Conservation (phyloP, 2,797 vertebrate species). For the Diceros bicornis region DNA sequence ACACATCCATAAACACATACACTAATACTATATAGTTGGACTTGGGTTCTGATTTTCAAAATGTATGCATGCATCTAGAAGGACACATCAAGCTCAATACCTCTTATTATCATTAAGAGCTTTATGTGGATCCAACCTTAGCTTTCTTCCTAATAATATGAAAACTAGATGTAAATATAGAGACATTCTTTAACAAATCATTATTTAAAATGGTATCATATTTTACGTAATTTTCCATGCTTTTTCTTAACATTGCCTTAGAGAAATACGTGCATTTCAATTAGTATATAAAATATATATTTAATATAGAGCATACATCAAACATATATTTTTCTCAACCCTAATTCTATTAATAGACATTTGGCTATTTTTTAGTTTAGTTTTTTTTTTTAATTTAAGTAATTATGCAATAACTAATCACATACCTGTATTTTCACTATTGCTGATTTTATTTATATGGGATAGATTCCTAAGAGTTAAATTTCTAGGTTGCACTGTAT, state of each 20-base stretch:
- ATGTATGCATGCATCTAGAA: neutral
- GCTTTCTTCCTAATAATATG: neutral
- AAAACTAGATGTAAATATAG: neutral
- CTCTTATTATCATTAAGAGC: neutral
- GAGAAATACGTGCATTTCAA: neutral
- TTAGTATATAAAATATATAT: neutral
- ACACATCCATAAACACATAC: neutral
- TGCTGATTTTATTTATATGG: neutral
- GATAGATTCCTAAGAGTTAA: neutral
- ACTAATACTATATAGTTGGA: neutral
- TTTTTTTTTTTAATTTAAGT: neutral
- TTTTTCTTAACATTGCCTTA: neutral
- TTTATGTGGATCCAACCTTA: neutral
- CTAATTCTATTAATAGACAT: neutral
- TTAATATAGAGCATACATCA: neutral
- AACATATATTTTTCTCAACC: neutral
- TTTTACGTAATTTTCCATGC: neutral
- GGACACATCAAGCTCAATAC: neutral
- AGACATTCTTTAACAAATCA: neutral
- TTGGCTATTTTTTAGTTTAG: neutral
- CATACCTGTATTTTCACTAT: neutral
- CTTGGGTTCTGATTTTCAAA: neutral
- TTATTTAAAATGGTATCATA: neutral
- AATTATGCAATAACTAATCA: neutral
- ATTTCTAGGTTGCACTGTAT: neutral